Conservation (phyloP, 2,797 vertebrate genomes). For the Lindbergichthys nudifrons region DNA sequence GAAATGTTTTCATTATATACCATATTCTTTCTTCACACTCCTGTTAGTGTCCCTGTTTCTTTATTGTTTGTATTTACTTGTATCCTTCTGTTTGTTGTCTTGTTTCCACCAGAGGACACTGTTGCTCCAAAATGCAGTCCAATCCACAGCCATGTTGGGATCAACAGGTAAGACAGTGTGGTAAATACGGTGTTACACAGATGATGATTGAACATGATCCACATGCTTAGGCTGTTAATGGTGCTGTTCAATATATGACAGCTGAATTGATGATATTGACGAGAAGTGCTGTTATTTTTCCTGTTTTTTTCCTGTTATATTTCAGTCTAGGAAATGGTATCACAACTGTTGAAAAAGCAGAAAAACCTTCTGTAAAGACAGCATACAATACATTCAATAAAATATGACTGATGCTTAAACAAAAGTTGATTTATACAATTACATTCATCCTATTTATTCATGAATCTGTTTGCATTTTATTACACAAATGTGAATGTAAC, state of each 20-base stretch:
- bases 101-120: slow-evolving; percentile 78
- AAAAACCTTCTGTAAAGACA: not conserved
- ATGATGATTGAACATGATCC: slow-evolving; percentile 49
- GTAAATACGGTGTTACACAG: slow-evolving; percentile 33
- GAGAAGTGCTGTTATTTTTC: not conserved
- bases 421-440: slow-evolving; percentile 17
- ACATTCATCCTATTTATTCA: slow-evolving; percentile 5
- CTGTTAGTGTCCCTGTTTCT: not conserved
- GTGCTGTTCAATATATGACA: slow-evolving; percentile 22
- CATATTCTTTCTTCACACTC: not conserved
- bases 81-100: slow-evolving; percentile 1
- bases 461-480: not conserved
- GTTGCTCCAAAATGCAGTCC: slow-evolving; percentile 65
- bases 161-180: slow-evolving; percentile 76
- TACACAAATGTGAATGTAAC: not conserved
- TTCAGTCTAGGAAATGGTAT: not conserved
- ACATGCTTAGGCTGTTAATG: slow-evolving; percentile 46
- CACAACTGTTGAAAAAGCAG: not conserved
- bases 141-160: slow-evolving; percentile 21
- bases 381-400: not conserved
- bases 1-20: not conserved
- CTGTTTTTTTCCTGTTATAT: not conserved
- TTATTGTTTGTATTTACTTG: not conserved
- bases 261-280: slow-evolving; percentile 24
- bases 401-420: not conserved